Conservation (phyloP, 2,888 invertebrate genomes). For the Girardia tigrina region DNA sequence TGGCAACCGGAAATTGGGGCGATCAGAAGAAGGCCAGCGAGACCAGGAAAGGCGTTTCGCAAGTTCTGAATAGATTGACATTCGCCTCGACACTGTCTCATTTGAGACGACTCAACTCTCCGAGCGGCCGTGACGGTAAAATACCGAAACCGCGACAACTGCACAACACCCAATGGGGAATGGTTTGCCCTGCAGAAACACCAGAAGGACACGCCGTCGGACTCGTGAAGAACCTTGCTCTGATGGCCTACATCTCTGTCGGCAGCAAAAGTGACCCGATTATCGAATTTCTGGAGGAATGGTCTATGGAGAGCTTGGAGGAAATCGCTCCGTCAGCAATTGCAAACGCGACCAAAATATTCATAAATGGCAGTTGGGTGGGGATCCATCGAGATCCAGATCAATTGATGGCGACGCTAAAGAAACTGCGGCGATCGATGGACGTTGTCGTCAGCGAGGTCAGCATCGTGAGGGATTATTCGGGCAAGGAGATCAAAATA, state of each 20-base stretch:
- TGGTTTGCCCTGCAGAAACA: slow-evolving; percentile 98
- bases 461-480: slow-evolving; percentile 95
- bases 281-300: slow-evolving; percentile 98
- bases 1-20: slow-evolving; percentile 99
- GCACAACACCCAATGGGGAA: slow-evolving; percentile 98
- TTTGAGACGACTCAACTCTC: slow-evolving; percentile 90
- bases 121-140: slow-evolving; percentile 95
- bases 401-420: slow-evolving; percentile 87
- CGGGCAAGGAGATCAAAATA: slow-evolving; percentile 93
- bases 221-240: slow-evolving; percentile 88
- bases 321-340: slow-evolving; percentile 98
- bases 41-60: slow-evolving; percentile 83
- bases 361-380: slow-evolving; percentile 97
- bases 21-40: slow-evolving; percentile 99
- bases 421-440: slow-evolving; percentile 93
- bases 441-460: slow-evolving; percentile 99
- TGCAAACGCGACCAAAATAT: slow-evolving; percentile 76
- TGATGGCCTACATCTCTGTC: slow-evolving; percentile 99
- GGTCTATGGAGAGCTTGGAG: slow-evolving; percentile 99
- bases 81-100: slow-evolving; percentile 97
- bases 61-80: slow-evolving; percentile 85
- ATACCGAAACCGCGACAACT: slow-evolving; percentile 93
- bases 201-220: slow-evolving; percentile 68
- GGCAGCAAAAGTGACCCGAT: slow-evolving; percentile 95
- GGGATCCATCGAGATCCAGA: slow-evolving; percentile 98